phyloP scores from a whole-genome alignment of 2,797 vertebrate species.

The Pteropus rufus region DNA sequence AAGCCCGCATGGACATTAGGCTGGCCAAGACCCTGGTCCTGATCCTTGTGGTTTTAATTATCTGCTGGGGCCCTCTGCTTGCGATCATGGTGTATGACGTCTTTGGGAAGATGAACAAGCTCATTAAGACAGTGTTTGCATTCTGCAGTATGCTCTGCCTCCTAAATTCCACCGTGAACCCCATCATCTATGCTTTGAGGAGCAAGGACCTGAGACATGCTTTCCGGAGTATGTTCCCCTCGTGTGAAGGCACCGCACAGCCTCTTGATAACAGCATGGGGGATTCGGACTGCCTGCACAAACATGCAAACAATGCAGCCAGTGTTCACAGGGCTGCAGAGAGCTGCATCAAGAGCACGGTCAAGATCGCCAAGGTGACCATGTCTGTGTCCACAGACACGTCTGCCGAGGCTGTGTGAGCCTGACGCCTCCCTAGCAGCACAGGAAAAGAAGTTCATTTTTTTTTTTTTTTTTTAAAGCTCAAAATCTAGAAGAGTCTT shows the following conservation, averaged over 20 bases:
- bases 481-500: conserved; percentile 76
- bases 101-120: conserved; percentile 98
- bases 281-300: conserved; percentile 98
- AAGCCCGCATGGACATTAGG: conserved; percentile 99
- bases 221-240: conserved; percentile 95
- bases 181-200: conserved; percentile 98
- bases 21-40: conserved; percentile 99
- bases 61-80: conserved; percentile 98
- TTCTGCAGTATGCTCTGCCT: conserved; percentile 99
- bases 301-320: conserved; percentile 88
- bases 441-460: conserved; percentile 56
- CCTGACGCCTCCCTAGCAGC: conserved; percentile 56
- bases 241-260: conserved; percentile 91
- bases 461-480: not conserved
- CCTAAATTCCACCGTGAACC: conserved; percentile 99
- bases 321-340: conserved; percentile 95
- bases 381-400: conserved; percentile 99
- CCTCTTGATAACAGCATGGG: conserved; percentile 96
- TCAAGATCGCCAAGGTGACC: conserved; percentile 99
- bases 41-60: conserved; percentile 97
- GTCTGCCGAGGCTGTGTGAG: conserved; percentile 94
- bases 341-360: conserved; percentile 99
- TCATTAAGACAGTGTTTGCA: conserved; percentile 98
- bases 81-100: conserved; percentile 99
- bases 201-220: conserved; percentile 98